Percentiles rank a stretch among this genome's conserved stretches.
Evolutionary conservation across 2,113 vertebrate species (phyloP).

Genomic region (Synchiropus splendidus): DNA sequence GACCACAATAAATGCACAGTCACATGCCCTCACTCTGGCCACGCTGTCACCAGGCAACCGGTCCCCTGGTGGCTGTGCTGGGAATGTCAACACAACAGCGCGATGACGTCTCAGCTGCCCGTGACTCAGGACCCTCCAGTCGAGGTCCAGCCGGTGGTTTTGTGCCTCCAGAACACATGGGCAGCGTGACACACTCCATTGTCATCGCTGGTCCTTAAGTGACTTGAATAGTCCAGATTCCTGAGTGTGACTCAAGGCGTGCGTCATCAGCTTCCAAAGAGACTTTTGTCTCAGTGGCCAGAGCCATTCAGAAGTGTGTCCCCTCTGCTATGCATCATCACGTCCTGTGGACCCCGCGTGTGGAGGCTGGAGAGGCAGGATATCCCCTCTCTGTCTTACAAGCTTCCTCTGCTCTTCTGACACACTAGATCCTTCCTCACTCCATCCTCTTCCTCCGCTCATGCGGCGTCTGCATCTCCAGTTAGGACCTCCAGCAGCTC

Average conservation of each 20-base stretch:
- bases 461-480: slow-evolving; percentile 33
- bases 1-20: slow-evolving; percentile 3
- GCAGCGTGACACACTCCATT: slow-evolving; percentile 25
- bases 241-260: slow-evolving; percentile 37
- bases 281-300: slow-evolving; percentile 11
- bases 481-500: slow-evolving; percentile 4
- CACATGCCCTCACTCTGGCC: slow-evolving; percentile 2
- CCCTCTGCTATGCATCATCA: slow-evolving; percentile 28
- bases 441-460: slow-evolving; percentile 7
- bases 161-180: no score
- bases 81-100: slow-evolving; percentile 56
- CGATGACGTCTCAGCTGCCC: slow-evolving; percentile 20
- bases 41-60: slow-evolving; percentile 59
- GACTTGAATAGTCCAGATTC: slow-evolving; percentile 28
- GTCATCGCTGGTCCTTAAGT: slow-evolving; percentile 24
- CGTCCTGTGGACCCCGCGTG: slow-evolving; percentile 34
- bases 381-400: slow-evolving; percentile 60
- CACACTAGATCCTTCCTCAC: slow-evolving; percentile 37
- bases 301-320: slow-evolving; percentile 43
- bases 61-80: slow-evolving; percentile 56
- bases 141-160: no score
- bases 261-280: slow-evolving; percentile 23
- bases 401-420: slow-evolving; percentile 50
- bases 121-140: slow-evolving; percentile 32
- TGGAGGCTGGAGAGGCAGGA: slow-evolving; percentile 46